Evolutionary conservation across 2,888 invertebrate species (phyloP).

Genomic region (Toxonevra muliebris): DNA sequence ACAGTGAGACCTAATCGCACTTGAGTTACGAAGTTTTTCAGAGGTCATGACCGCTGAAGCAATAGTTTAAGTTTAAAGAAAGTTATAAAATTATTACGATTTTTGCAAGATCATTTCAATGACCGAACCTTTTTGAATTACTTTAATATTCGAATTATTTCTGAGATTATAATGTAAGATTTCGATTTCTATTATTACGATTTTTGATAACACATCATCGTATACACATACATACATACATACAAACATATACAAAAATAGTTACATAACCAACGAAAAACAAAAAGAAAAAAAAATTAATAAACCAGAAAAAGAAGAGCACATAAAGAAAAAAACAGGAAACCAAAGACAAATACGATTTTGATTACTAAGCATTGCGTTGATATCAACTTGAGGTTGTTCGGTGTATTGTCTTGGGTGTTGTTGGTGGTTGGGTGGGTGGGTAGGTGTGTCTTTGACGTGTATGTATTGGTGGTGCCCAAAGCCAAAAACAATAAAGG

Average conservation of each 20-base stretch:
- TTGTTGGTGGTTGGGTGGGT: not conserved
- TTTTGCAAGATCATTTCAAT: too few species aligned
- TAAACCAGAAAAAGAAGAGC: not conserved
- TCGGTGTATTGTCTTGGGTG: conserved; percentile 25
- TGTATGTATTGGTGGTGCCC: conserved; percentile 34
- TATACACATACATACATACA: conserved; percentile 30
- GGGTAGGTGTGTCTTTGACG: conserved; percentile 20
- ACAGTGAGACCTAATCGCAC: too few species aligned
- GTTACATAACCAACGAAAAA: conserved; percentile 21
- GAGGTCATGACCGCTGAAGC: too few species aligned
- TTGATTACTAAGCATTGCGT: conserved; percentile 32
- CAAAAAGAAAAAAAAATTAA: conserved; percentile 16
- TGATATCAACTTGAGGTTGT: conserved; percentile 17
- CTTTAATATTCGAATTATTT: too few species aligned
- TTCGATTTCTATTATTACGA: conserved; percentile 24
- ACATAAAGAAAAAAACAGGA: conserved; percentile 21
- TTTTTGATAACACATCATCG: conserved; percentile 36
- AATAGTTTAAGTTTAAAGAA: too few species aligned
- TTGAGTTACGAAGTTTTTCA: too few species aligned
- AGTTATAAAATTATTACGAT: too few species aligned
- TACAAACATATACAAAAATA: conserved; percentile 2
- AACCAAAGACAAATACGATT: conserved; percentile 21
- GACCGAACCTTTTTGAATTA: too few species aligned
- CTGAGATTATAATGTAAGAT: not conserved
- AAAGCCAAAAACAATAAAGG: conserved; percentile 47